Conservation (phyloP, 2,113 vertebrate genomes). For the Cacatua alba region DNA sequence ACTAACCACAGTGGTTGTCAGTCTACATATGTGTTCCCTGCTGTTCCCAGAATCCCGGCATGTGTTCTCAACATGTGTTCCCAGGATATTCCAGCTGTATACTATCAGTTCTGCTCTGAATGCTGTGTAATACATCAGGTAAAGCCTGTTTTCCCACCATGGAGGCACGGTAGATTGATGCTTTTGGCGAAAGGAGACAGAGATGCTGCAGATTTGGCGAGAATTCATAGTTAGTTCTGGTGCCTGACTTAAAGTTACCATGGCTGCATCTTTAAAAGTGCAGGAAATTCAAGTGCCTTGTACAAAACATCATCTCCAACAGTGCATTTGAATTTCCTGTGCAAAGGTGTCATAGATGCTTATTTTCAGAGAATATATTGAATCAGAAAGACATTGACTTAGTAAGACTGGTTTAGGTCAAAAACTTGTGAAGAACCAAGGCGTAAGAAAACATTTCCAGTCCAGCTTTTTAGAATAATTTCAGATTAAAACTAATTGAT, state of each 20-base stretch:
- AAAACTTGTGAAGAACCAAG: background rate
- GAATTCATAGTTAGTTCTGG: background rate
- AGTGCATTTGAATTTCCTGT: background rate
- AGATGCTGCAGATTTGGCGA: conserved; percentile 8
- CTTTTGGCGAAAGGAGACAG: background rate
- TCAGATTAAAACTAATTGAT: background rate
- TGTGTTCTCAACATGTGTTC: conserved; percentile 57
- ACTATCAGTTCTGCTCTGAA: conserved; percentile 62
- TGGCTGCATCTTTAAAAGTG: background rate
- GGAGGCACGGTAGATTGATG: background rate
- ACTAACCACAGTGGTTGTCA: conserved; percentile 38
- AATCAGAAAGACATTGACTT: background rate
- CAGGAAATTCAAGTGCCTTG: background rate
- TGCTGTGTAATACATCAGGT: conserved; percentile 52
- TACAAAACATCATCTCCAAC: background rate
- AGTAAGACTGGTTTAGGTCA: background rate
- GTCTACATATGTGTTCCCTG: conserved; percentile 47
- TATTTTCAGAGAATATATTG: background rate
- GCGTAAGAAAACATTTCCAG: background rate
- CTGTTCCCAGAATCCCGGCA: conserved; percentile 53
- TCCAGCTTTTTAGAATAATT: background rate
- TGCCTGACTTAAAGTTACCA: background rate
- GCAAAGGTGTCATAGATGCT: background rate
- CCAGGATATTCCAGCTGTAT: conserved; percentile 60
- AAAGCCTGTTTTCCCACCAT: conserved; percentile 54